phyloP scores from a whole-genome alignment of 2,797 vertebrate species.

The Potorous gilbertii region DNA sequence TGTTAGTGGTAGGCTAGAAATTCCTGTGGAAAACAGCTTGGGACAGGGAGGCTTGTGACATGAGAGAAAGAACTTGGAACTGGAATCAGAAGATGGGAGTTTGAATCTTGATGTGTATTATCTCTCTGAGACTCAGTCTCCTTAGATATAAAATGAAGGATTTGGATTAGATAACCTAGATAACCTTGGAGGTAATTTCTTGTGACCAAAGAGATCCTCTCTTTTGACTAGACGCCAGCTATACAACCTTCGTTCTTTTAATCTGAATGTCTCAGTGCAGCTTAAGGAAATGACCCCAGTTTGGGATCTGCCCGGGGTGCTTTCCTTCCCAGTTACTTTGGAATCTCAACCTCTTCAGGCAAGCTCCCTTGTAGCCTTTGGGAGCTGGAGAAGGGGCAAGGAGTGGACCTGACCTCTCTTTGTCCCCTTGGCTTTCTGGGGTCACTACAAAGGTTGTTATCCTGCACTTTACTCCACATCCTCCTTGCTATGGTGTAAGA shows the following conservation, averaged over 20 bases:
- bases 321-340: not conserved
- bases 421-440: not conserved
- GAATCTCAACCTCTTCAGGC: not conserved
- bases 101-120: not conserved
- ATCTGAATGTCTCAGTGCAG: not conserved
- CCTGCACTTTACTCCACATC: not conserved
- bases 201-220: not conserved
- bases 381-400: too few relatives aligned
- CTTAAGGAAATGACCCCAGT: not conserved
- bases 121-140: slow-evolving; percentile 13
- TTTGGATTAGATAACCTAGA: not conserved
- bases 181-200: not conserved
- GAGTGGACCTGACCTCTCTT: not conserved
- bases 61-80: not conserved
- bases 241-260: not conserved
- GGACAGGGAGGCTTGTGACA: not conserved
- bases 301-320: not conserved
- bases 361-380: not conserved
- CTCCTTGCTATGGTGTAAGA: not conserved
- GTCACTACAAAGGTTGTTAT: not conserved
- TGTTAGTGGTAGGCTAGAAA: not conserved
- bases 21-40: not conserved
- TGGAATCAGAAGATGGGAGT: not conserved
- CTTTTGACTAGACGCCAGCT: not conserved
- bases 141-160: not conserved